Evolutionary conservation across 2,113 vertebrate genomes (phyloP).

Genomic region (Entelurus aequoreus): DNA sequence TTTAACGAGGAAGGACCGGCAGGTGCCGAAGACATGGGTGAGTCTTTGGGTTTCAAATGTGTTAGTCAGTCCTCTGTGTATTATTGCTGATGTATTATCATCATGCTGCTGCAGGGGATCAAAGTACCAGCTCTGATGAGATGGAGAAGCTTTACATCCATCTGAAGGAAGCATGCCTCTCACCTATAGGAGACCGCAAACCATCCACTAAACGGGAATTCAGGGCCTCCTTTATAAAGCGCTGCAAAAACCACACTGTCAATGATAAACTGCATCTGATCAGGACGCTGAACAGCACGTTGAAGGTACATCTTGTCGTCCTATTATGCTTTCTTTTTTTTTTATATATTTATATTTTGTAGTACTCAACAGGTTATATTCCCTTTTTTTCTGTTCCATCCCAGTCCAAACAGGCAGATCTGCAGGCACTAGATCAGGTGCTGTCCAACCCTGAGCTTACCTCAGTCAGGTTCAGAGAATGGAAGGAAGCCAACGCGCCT

Average conservation of each 20-base stretch:
- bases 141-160: slow-evolving; percentile 93
- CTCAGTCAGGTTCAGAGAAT: slow-evolving; percentile 82
- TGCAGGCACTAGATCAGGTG: slow-evolving; percentile 85
- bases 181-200: slow-evolving; percentile 86
- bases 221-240: slow-evolving; percentile 90
- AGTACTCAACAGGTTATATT: no score
- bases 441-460: slow-evolving; percentile 79
- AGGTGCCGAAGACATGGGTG: slow-evolving; percentile 29
- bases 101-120: slow-evolving; percentile 25
- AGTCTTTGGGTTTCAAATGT: not conserved
- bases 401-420: slow-evolving; percentile 90
- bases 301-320: slow-evolving; percentile 78
- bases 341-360: no score
- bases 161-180: slow-evolving; percentile 88
- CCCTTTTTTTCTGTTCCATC: not conserved
- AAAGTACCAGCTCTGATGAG: slow-evolving; percentile 74
- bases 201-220: slow-evolving; percentile 90
- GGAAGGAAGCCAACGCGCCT: slow-evolving; percentile 83
- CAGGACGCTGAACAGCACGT: slow-evolving; percentile 88
- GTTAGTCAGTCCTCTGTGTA: not conserved
- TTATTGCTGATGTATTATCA: not conserved
- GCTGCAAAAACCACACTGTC: slow-evolving; percentile 87
- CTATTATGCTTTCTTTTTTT: no score
- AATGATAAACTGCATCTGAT: slow-evolving; percentile 91
- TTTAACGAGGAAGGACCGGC: slow-evolving; percentile 34